phyloP scores from a whole-genome alignment of 2,888 invertebrate genomes.

The Calliopum simillimum region DNA sequence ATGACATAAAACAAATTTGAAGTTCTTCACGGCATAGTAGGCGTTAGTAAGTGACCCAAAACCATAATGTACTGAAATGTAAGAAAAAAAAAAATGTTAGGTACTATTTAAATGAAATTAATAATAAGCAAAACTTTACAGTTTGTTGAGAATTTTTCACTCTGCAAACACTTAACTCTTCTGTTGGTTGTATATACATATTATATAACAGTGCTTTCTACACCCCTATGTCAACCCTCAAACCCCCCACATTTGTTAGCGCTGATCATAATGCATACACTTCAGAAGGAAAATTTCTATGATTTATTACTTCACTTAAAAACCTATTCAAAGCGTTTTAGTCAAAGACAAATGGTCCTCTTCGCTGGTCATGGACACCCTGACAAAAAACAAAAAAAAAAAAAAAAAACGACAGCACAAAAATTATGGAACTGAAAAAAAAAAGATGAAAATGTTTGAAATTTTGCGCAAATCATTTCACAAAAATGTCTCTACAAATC shows the following conservation, averaged over 20 bases:
- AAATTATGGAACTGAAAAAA: neutral
- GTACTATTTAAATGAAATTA: too few relatives aligned
- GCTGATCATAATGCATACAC: conserved; percentile 33
- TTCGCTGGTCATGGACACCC: conserved; percentile 9
- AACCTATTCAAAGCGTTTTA: conserved; percentile 45
- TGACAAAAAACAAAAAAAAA: too few relatives aligned
- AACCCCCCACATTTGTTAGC: neutral
- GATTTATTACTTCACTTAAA: conserved; percentile 49
- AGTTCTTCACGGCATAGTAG: too few relatives aligned
- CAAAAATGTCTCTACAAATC: conserved; percentile 40
- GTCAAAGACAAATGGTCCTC: conserved; percentile 28
- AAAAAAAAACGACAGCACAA: neutral
- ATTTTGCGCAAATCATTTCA: conserved; percentile 38
- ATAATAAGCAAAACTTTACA: too few relatives aligned
- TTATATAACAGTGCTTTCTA: neutral
- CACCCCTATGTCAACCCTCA: neutral
- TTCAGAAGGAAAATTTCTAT: conserved; percentile 33
- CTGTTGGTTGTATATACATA: too few relatives aligned
- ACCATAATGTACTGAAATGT: too few relatives aligned
- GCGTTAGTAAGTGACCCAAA: too few relatives aligned
- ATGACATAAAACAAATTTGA: too few relatives aligned
- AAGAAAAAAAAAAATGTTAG: too few relatives aligned
- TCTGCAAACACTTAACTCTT: too few relatives aligned
- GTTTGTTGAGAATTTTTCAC: too few relatives aligned
- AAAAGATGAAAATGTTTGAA: conserved; percentile 27